Conservation (phyloP, 2,113 vertebrate genomes). For the Oenanthe oenanthe region DNA sequence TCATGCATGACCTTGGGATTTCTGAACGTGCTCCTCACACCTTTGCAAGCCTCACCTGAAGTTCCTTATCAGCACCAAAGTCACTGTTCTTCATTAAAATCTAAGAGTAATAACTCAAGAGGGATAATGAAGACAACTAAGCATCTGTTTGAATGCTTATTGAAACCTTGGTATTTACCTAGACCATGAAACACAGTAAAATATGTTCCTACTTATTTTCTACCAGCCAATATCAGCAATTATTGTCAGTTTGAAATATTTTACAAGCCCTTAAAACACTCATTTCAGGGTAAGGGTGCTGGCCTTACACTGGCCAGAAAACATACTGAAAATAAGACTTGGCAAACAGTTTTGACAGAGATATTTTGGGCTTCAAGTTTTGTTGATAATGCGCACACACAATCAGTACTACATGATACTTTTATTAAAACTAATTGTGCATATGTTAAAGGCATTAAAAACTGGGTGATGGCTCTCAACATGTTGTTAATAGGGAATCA, state of each 20-base stretch:
- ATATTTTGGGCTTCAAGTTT: background rate
- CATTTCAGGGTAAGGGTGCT: background rate
- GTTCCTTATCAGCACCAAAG: background rate
- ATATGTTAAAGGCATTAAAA: slow-evolving; percentile 10
- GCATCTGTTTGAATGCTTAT: background rate
- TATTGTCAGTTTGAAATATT: background rate
- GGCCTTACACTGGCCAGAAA: background rate
- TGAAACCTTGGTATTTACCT: background rate
- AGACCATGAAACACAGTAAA: background rate
- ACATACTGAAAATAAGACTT: background rate
- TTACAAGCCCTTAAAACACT: background rate
- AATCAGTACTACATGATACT: background rate
- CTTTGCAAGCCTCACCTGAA: background rate
- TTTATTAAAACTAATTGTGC: slow-evolving; percentile 19
- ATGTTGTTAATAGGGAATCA: background rate
- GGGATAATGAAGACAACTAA: background rate
- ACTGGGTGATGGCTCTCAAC: background rate
- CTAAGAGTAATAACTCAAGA: background rate
- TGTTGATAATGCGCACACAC: background rate
- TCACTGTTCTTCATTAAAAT: background rate
- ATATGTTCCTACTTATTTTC: background rate
- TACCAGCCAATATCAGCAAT: background rate
- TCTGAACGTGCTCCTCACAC: background rate
- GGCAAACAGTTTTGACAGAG: slow-evolving; percentile 13
- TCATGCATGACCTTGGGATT: background rate